phyloP scores from a whole-genome alignment of 2,113 vertebrate species.

The Rhynchopsitta pachyrhyncha region DNA sequence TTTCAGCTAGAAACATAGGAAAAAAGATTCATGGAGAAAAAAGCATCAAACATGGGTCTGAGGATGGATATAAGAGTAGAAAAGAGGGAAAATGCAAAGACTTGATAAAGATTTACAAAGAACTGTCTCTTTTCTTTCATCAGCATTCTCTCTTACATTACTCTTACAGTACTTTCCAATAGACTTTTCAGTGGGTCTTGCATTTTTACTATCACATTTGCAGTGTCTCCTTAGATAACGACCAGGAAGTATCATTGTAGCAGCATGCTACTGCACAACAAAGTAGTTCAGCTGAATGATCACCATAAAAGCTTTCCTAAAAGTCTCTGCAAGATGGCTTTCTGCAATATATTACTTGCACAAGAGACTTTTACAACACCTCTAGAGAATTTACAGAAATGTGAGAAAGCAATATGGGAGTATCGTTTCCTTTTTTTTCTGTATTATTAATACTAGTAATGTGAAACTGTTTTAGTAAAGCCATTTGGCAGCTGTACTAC shows the following conservation, averaged over 20 bases:
- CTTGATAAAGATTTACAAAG: neutral
- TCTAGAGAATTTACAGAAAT: neutral
- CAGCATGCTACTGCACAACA: too few species aligned
- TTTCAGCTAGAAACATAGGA: neutral
- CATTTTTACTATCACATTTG: neutral
- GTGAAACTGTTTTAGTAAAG: neutral
- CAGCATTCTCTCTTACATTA: neutral
- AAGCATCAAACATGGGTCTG: rapidly evolving
- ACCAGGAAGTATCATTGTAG: neutral
- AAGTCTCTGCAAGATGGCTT: neutral
- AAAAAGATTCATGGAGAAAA: neutral
- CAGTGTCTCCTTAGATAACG: neutral
- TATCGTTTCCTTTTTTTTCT: neutral
- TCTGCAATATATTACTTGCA: neutral
- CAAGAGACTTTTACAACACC: neutral
- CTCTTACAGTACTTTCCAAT: neutral
- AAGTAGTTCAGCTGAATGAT: neutral
- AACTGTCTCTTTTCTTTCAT: neutral
- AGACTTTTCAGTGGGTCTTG: neutral
- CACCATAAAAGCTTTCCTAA: neutral
- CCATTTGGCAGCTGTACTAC: neutral
- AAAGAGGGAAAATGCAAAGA: neutral
- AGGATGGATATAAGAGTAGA: neutral
- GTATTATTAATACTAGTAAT: neutral
- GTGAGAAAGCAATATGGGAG: neutral